phyloP scores from a whole-genome alignment of 2,113 vertebrate species.

The Neolamprologus cancellatus region DNA sequence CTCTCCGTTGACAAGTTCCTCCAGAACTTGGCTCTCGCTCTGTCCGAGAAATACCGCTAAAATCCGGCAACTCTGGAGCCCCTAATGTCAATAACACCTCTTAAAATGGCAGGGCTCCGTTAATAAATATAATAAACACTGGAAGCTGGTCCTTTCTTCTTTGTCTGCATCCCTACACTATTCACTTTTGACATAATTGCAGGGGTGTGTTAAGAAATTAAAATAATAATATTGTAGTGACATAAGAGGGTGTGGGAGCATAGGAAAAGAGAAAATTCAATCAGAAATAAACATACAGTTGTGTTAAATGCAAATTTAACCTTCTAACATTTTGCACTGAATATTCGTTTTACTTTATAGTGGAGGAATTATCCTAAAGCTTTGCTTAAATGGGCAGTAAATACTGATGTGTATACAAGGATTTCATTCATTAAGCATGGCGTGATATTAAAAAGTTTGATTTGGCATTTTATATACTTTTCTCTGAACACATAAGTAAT shows the following conservation, averaged over 20 bases:
- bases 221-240: background rate
- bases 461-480: background rate
- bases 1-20: constrained; percentile 21
- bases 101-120: background rate
- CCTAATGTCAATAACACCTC: background rate
- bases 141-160: background rate
- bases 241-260: background rate
- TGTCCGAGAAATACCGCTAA: constrained; percentile 23
- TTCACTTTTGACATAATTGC: background rate
- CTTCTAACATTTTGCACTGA: background rate
- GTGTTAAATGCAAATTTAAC: background rate
- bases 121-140: background rate
- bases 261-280: background rate
- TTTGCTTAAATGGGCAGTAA: background rate
- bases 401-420: background rate
- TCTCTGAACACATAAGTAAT: background rate
- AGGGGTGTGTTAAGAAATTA: background rate
- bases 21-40: background rate
- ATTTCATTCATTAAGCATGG: background rate
- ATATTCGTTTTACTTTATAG: background rate
- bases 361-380: background rate
- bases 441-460: background rate
- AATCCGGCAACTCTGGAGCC: background rate
- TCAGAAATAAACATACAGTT: background rate
- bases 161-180: background rate